Evolutionary conservation across 1,140 invertebrate species (phyloP), one percentile per base, ranked within the genome.

Genomic region (Atta texana): DNA sequence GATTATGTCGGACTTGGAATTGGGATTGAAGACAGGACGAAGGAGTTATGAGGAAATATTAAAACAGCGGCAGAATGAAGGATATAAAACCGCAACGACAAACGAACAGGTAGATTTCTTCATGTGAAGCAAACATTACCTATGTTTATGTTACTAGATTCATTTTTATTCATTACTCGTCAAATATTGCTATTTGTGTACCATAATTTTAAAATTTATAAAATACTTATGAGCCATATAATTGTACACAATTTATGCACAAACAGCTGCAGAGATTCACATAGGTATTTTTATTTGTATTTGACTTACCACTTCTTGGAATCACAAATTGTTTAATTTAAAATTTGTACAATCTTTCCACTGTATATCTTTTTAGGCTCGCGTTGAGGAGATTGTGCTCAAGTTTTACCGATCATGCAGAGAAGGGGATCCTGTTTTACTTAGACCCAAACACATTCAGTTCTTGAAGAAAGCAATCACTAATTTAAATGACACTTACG

Each of bases 401-500:
- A 96, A 96, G 91, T 95, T 97, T 64, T 98, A 96, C 89, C 96
- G 96, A 92, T 92, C 96, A 82, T 95, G 95, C 49, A 94, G 94
- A 81, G 89, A 96, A 68, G 44, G 59, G 0, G 77, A 81, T 24
- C 97, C 97, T 10, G 93, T 96, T 87, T 94, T 98, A 12, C 93
- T 96, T 44, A 96, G 96, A 93, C 94, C 96, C 64, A 95, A 96
- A 87, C 98, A 98, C 92, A 95, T 96, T 77, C 92, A 95, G 80
- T 97, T 97, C 93, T 95, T 99, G 75, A 97, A 97, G 91, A 96
- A 96, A 91, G 97, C 97, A 90, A 93, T 99, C 39, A 95, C 94
- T 77, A 94, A 96, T 92, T 94, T 99, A 72, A 97, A 97, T 55
- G 93, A 95, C 44, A 95, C 96, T 66, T 98, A 98, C 94, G 96